These are phyloP conservation scores for Percopsis omiscomaycus DNA, from an alignment of 2,797 vertebrate genomes.

Conservation along the genomic window DNA sequence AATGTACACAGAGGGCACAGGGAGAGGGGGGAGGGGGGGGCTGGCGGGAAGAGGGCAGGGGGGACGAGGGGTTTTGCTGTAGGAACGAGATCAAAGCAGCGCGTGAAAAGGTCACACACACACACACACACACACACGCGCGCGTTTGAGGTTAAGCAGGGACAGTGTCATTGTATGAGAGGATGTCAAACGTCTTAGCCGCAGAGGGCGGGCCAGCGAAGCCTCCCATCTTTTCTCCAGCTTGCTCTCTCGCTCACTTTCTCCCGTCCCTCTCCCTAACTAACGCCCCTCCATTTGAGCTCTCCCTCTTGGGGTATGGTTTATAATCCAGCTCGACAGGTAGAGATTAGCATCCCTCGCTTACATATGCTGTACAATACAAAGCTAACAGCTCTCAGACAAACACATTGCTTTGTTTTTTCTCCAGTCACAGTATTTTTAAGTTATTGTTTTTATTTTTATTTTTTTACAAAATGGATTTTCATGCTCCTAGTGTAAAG, in stretches of 20 bases:
- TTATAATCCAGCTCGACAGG: too few relatives aligned
- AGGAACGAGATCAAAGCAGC: constrained; percentile 16
- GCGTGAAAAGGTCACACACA: constrained; percentile 48
- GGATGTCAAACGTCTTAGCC: constrained; percentile 30
- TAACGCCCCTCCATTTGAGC: too few relatives aligned
- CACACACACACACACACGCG: background rate
- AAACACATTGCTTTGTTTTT: too few relatives aligned
- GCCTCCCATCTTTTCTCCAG: background rate
- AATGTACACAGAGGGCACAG: constrained; percentile 2
- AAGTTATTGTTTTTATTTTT: too few relatives aligned
- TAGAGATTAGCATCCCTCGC: too few relatives aligned
- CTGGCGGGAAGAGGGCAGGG: background rate
- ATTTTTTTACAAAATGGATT: too few relatives aligned
- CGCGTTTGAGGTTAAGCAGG: constrained; percentile 25
- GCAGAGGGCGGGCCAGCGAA: background rate
- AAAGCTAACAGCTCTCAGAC: too few relatives aligned
- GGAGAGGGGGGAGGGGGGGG: constrained; percentile 20
- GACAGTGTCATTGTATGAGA: constrained; percentile 27
- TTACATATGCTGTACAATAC: too few relatives aligned
- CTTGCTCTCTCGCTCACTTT: too few relatives aligned
- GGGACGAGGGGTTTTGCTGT: constrained; percentile 4
- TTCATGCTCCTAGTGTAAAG: too few relatives aligned
- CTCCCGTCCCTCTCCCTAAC: background rate
- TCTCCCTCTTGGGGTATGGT: too few relatives aligned
- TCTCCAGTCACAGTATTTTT: too few relatives aligned